Conservation (phyloP, 2,888 invertebrate genomes). For the Drosophila mulleri region DNA sequence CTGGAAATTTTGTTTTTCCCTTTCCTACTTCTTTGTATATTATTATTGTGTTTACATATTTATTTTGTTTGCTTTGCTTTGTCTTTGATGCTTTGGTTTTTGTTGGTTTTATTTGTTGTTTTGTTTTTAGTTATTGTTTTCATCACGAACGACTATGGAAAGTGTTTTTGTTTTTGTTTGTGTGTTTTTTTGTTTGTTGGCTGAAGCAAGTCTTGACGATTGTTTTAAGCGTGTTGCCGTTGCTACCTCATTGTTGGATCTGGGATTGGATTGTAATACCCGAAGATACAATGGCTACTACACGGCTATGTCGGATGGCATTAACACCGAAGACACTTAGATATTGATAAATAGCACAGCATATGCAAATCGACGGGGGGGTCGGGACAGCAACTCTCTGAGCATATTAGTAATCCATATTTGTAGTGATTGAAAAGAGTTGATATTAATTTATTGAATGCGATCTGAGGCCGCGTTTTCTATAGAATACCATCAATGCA, state of each 20-base stretch:
- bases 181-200: too few relatives aligned
- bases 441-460: conserved; percentile 18
- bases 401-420: conserved; percentile 29
- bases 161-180: conserved; percentile 16
- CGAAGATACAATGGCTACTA: conserved; percentile 30
- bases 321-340: conserved; percentile 18
- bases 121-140: conserved; percentile 14
- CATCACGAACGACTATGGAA: conserved; percentile 26
- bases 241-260: conserved; percentile 35
- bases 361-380: conserved; percentile 40
- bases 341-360: conserved; percentile 43
- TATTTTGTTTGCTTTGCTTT: conserved; percentile 5
- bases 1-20: conserved; percentile 17
- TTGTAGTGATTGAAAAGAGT: conserved; percentile 23
- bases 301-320: conserved; percentile 26
- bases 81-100: not conserved
- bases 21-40: conserved; percentile 34
- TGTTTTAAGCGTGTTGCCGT: conserved; percentile 28
- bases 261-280: conserved; percentile 21
- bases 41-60: conserved; percentile 6
- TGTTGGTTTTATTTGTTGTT: conserved; percentile 13
- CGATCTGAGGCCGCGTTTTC: conserved; percentile 11
- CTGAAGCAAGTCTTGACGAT: conserved; percentile 32
- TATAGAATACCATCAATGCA: conserved; percentile 25
- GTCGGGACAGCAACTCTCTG: conserved; percentile 1